Percentiles rank a stretch among this genome's conserved stretches.
Conservation (phyloP, 2,888 invertebrate genomes). For the Ennomos quercinarius region DNA sequence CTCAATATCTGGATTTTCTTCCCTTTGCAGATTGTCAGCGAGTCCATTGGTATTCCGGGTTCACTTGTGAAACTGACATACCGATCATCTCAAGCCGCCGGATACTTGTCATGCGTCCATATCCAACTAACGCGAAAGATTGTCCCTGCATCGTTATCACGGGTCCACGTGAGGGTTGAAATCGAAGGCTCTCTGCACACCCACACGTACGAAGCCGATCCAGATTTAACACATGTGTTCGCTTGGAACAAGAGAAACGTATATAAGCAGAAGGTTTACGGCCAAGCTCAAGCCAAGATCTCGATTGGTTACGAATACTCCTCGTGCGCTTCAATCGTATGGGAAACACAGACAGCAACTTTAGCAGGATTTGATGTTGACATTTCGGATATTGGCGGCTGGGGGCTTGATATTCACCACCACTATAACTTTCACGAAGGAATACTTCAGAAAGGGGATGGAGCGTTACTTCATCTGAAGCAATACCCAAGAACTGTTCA, state of each 20-base stretch:
- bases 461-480: constrained; percentile 96
- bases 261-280: constrained; percentile 98
- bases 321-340: constrained; percentile 94
- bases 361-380: constrained; percentile 98
- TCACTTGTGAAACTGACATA: constrained; percentile 97
- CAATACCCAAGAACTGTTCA: constrained; percentile 96
- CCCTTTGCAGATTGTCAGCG: constrained; percentile 94
- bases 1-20: too few relatives aligned
- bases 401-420: constrained; percentile 99
- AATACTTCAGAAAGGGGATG: constrained; percentile 98
- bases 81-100: constrained; percentile 97
- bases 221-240: constrained; percentile 97
- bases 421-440: constrained; percentile 99
- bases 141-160: constrained; percentile 92
- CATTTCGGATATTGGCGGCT: constrained; percentile 98
- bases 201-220: constrained; percentile 97
- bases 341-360: constrained; percentile 97
- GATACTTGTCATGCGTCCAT: constrained; percentile 96
- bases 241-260: constrained; percentile 99
- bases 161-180: constrained; percentile 96
- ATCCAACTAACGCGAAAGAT: constrained; percentile 93
- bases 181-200: constrained; percentile 97
- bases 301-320: constrained; percentile 98
- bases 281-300: constrained; percentile 94
- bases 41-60: constrained; percentile 97